phyloP scores from a whole-genome alignment of 2,888 invertebrate genomes.

The Linyphia triangularis region DNA sequence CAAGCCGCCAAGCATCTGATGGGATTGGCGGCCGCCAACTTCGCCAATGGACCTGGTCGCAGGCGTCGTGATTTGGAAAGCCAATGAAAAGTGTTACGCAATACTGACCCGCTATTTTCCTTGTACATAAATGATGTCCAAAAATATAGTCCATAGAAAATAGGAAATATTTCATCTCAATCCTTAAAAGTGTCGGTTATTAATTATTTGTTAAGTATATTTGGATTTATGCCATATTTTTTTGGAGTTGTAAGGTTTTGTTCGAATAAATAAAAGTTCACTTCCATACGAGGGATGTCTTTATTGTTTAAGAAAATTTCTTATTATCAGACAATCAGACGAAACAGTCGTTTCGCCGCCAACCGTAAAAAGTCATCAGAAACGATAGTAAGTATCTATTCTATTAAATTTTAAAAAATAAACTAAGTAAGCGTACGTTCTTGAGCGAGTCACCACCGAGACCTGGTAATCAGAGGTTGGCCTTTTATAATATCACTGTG shows the following conservation, averaged over 20 bases:
- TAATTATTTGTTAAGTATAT: background rate
- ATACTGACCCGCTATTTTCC: background rate
- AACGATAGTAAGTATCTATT: too few species aligned
- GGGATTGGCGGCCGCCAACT: slow-evolving; percentile 93
- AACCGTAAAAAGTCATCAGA: too few species aligned
- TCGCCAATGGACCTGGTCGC: slow-evolving; percentile 92
- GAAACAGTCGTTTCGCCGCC: too few species aligned
- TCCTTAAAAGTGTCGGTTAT: background rate
- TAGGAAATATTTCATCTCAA: background rate
- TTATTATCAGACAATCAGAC: too few species aligned
- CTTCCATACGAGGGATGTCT: too few species aligned
- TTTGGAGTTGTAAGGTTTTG: background rate
- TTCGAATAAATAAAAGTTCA: too few species aligned
- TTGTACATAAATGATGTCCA: background rate
- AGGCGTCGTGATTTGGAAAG: slow-evolving; percentile 84
- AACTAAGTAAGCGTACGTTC: too few species aligned
- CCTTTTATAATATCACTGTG: too few species aligned
- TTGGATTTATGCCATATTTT: background rate
- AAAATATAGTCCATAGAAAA: background rate
- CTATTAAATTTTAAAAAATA: too few species aligned
- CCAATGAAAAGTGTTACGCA: slow-evolving; percentile 2
- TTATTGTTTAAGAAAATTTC: too few species aligned
- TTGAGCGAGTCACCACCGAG: too few species aligned
- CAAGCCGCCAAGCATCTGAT: slow-evolving; percentile 94
- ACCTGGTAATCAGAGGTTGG: too few species aligned